These are phyloP conservation scores for Picus viridis DNA, from an alignment of 2,797 vertebrate species.

Conservation along the genomic window DNA sequence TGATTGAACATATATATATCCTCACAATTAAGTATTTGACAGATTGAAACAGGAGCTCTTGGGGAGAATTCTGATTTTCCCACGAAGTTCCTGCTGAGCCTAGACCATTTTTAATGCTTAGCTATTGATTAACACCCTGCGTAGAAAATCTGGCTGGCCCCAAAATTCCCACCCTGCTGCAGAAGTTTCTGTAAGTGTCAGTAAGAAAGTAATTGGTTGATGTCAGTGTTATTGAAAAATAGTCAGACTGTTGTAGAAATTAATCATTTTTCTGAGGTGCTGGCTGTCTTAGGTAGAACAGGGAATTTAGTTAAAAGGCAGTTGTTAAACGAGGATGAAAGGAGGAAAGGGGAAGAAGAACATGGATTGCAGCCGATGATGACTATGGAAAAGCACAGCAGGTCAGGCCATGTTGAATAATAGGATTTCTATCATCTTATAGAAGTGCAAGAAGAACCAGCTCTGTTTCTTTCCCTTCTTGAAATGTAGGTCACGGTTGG, in stretches of 20 bases:
- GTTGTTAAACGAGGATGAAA: neutral
- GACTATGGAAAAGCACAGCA: neutral
- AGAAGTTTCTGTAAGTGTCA: neutral
- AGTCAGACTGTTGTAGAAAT: neutral
- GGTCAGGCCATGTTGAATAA: neutral
- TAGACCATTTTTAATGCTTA: neutral
- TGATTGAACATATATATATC: neutral
- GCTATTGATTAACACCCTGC: neutral
- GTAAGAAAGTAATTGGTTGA: neutral
- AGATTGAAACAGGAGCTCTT: neutral
- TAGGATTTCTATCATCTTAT: no score
- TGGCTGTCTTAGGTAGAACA: neutral
- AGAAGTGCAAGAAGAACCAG: neutral
- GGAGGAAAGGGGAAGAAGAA: neutral
- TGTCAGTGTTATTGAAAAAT: neutral
- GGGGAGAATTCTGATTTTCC: neutral
- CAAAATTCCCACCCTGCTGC: neutral
- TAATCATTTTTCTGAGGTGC: neutral
- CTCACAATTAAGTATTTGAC: neutral
- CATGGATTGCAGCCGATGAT: neutral
- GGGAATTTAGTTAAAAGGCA: neutral
- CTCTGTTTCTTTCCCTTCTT: neutral
- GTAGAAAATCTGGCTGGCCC: neutral
- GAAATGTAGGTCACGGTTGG: rapidly evolving
- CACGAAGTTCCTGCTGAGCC: neutral